A percentile compares a stretch with the other conserved stretches of the same genome.
These are phyloP conservation scores for Pseudomyrmex flavicornis DNA, from an alignment of 1,140 invertebrate species.

Conservation along the genomic window DNA sequence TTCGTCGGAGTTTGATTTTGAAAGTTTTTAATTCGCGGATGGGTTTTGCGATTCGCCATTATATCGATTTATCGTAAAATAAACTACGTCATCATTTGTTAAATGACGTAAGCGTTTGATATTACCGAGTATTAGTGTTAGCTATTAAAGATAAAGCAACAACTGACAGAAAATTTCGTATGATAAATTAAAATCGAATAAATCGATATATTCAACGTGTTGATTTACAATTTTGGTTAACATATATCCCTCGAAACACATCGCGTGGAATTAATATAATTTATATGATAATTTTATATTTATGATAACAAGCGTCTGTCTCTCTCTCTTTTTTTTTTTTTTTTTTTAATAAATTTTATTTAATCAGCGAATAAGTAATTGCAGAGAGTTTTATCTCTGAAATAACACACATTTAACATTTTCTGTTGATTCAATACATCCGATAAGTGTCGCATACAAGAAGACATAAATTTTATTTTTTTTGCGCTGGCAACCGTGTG, in stretches of 20 bases:
- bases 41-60: neutral
- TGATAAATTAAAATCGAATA: too few species aligned
- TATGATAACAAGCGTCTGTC: too few species aligned
- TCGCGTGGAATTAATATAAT: neutral
- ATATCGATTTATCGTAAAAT: neutral
- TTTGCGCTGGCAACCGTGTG: too few species aligned
- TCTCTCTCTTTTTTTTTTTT: neutral
- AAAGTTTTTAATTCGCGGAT: constrained; percentile 23
- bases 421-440: neutral
- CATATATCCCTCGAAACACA: neutral
- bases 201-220: too few species aligned
- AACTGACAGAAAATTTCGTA: too few species aligned
- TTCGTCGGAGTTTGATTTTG: constrained; percentile 3
- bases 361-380: constrained; percentile 10
- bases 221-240: neutral
- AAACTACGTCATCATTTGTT: too few species aligned
- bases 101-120: too few species aligned
- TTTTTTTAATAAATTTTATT: constrained; percentile 22
- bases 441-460: too few species aligned
- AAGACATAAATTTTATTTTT: too few species aligned
- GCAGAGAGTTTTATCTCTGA: neutral
- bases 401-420: neutral
- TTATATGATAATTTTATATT: neutral
- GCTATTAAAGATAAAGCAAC: too few species aligned
- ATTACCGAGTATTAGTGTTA: too few species aligned